A percentile compares a stretch with the other conserved stretches of the same genome.
These are phyloP conservation scores for Pyrochroa serraticornis DNA, from an alignment of 2,888 invertebrate species.

Conservation along the genomic window DNA sequence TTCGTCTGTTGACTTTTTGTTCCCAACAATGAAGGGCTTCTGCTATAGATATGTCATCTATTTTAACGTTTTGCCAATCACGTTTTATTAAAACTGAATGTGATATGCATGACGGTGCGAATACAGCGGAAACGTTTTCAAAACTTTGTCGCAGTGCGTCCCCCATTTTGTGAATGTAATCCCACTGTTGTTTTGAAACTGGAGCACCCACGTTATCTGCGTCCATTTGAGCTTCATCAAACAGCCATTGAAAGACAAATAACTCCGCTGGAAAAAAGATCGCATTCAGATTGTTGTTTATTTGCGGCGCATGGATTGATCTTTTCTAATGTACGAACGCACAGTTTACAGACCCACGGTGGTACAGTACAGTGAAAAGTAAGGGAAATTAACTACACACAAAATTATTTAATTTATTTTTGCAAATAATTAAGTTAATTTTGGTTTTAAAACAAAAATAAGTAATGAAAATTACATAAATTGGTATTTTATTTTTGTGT, in stretches of 20 bases:
- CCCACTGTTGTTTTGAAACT: conserved; percentile 89
- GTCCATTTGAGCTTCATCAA: conserved; percentile 93
- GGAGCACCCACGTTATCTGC: conserved; percentile 92
- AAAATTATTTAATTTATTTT: no score
- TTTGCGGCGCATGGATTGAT: no score
- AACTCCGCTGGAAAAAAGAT: conserved; percentile 70
- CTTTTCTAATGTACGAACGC: no score
- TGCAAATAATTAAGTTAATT: no score
- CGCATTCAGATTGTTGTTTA: neutral
- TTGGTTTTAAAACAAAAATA: no score
- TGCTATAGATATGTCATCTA: conserved; percentile 80
- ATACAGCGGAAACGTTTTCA: conserved; percentile 84
- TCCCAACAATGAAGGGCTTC: conserved; percentile 92
- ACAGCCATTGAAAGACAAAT: conserved; percentile 94
- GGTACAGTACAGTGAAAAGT: no score
- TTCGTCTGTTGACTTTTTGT: conserved; percentile 58
- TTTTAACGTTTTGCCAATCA: conserved; percentile 84
- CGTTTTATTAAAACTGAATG: conserved; percentile 87
- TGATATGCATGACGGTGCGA: conserved; percentile 92
- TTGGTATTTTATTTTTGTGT: no score
- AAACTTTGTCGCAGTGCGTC: conserved; percentile 82
- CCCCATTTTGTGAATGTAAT: conserved; percentile 90
- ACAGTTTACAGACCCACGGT: no score
- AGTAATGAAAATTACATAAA: no score
- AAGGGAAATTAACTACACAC: no score